Evolutionary conservation across 2,888 invertebrate species (phyloP).

Genomic region (Dexiosoma caninum): DNA sequence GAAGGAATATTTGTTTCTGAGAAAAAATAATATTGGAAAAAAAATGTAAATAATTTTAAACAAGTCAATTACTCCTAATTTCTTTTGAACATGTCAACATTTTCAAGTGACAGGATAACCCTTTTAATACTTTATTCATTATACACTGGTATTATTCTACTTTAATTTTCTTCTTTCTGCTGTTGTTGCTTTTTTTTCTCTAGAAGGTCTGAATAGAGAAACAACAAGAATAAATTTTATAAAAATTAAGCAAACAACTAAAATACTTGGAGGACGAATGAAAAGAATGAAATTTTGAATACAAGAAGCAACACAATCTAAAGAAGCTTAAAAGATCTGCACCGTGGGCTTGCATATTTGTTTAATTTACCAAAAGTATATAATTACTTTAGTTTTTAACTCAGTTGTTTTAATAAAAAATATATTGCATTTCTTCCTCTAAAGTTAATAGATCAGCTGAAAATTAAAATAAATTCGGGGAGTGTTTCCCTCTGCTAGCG

Average conservation of each 20-base stretch:
- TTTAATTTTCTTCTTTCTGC: constrained; percentile 1
- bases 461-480: too few relatives aligned
- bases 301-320: constrained; percentile 45
- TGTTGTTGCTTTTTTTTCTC: constrained; percentile 11
- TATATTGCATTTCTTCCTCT: too few relatives aligned
- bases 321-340: constrained; percentile 27
- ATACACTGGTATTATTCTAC: constrained; percentile 14
- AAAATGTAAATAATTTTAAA: constrained; percentile 59
- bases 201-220: constrained; percentile 49
- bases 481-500: too few relatives aligned
- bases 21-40: constrained; percentile 8
- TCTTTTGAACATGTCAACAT: constrained; percentile 64
- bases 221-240: background rate
- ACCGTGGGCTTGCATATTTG: constrained; percentile 24
- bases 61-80: constrained; percentile 64
- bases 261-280: constrained; percentile 6
- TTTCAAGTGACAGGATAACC: constrained; percentile 64
- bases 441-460: too few relatives aligned
- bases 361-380: too few relatives aligned
- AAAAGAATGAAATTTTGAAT: background rate
- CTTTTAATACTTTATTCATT: constrained; percentile 36
- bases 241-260: background rate
- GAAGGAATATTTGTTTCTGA: constrained; percentile 14
- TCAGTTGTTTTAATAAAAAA: too few relatives aligned
- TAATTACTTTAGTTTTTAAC: too few relatives aligned